These are phyloP conservation scores for Caenorhabditis plicata DNA, from an alignment of 2,888 invertebrate species.

Conservation along the genomic window DNA sequence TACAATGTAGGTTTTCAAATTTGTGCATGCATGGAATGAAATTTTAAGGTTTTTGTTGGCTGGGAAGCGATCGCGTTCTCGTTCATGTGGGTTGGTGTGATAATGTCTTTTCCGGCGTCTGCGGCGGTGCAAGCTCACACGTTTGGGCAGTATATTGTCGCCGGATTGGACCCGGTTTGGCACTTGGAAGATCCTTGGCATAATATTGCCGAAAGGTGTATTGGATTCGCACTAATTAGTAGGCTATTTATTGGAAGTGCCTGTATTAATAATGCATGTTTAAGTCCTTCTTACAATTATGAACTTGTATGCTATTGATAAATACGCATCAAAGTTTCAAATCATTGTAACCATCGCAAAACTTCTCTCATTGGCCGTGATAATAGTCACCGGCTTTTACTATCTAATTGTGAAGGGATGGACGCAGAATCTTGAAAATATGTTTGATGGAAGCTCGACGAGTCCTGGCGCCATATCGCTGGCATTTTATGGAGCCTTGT, in stretches of 20 bases:
- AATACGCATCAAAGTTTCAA: slow-evolving; percentile 48
- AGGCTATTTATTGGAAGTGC: background rate
- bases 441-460: slow-evolving; percentile 33
- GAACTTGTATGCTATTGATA: slow-evolving; percentile 50
- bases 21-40: background rate
- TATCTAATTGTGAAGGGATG: slow-evolving; percentile 42
- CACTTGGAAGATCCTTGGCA: slow-evolving; percentile 24
- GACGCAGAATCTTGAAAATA: slow-evolving; percentile 31
- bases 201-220: slow-evolving; percentile 20
- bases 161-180: slow-evolving; percentile 34
- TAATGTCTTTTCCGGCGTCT: slow-evolving; percentile 50
- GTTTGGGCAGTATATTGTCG: slow-evolving; percentile 51
- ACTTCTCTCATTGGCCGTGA: slow-evolving; percentile 38
- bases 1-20: slow-evolving; percentile 35
- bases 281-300: slow-evolving; percentile 42
- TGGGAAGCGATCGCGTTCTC: slow-evolving; percentile 48
- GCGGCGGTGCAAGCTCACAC: slow-evolving; percentile 54
- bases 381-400: slow-evolving; percentile 49
- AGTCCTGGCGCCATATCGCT: slow-evolving; percentile 34
- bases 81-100: slow-evolving; percentile 45
- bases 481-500: slow-evolving; percentile 47
- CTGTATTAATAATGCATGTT: slow-evolving; percentile 10
- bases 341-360: slow-evolving; percentile 49
- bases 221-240: slow-evolving; percentile 36
- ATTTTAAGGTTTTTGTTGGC: slow-evolving; percentile 33